phyloP scores from a whole-genome alignment of 2,888 invertebrate species.

The Torymus aiolomorphi region DNA sequence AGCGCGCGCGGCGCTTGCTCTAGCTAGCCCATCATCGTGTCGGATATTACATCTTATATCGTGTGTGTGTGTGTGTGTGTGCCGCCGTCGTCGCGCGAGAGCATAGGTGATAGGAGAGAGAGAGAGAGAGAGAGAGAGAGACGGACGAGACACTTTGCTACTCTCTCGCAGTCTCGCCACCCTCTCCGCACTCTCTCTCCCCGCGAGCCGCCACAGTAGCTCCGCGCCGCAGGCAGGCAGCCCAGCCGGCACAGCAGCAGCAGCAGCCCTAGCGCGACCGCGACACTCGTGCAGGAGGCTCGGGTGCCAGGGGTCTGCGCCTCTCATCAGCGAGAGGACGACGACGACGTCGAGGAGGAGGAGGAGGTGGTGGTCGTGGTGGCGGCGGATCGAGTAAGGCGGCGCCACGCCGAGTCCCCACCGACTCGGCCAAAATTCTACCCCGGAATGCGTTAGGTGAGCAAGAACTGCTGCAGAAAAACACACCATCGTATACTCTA shows the following conservation, averaged over 20 bases:
- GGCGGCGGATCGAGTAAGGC: background rate
- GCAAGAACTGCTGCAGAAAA: slow-evolving; percentile 1
- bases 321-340: no score
- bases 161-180: background rate
- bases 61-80: no score
- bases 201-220: background rate
- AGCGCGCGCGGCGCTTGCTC: no score
- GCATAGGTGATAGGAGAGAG: no score
- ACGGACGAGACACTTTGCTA: no score
- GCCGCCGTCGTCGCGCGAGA: no score
- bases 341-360: no score
- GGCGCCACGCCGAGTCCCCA: slow-evolving; percentile 67
- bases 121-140: no score
- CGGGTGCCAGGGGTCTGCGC: background rate
- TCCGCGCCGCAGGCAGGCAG: background rate
- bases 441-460: slow-evolving; percentile 85
- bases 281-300: slow-evolving; percentile 2
- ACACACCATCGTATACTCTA: no score
- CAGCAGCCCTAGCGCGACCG: background rate
- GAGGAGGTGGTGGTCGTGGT: no score
- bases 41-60: no score
- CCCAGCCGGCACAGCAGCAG: background rate
- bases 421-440: slow-evolving; percentile 77
- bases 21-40: no score
- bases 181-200: background rate